phyloP scores from a whole-genome alignment of 2,113 vertebrate species.

The Coptodon rendalli region DNA sequence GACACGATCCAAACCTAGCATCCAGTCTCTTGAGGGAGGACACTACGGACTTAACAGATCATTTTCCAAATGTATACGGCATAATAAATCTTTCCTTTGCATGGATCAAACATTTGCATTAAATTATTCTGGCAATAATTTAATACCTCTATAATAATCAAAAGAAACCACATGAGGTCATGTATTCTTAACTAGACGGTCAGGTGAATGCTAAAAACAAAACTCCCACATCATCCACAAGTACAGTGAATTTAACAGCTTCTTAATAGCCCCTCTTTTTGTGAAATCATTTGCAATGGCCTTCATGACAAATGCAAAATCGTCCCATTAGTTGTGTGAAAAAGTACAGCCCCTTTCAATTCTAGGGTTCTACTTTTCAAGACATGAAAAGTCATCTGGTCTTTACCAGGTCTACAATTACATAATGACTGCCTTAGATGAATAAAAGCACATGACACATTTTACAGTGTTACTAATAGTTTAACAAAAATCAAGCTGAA shows the following conservation, averaged over 20 bases:
- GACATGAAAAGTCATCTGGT: not conserved
- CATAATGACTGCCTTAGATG: not conserved
- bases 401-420: not conserved
- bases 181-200: not conserved
- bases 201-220: not conserved
- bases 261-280: not conserved
- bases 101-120: not conserved
- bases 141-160: not conserved
- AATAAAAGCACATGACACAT: not conserved
- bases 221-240: not conserved
- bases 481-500: not conserved
- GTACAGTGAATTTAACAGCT: not conserved
- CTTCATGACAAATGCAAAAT: not conserved
- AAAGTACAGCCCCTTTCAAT: not conserved
- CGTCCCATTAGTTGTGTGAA: not conserved
- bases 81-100: not conserved
- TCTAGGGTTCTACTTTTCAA: not conserved
- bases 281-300: not conserved
- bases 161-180: not conserved
- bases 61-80: not conserved
- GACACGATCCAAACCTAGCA: not conserved
- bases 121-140: not conserved
- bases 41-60: not conserved
- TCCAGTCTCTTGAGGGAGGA: not conserved
- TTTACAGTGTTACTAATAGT: not conserved